These are phyloP conservation scores for Brachystomella parvula DNA, from an alignment of 1,140 invertebrate genomes.

Conservation along the genomic window DNA sequence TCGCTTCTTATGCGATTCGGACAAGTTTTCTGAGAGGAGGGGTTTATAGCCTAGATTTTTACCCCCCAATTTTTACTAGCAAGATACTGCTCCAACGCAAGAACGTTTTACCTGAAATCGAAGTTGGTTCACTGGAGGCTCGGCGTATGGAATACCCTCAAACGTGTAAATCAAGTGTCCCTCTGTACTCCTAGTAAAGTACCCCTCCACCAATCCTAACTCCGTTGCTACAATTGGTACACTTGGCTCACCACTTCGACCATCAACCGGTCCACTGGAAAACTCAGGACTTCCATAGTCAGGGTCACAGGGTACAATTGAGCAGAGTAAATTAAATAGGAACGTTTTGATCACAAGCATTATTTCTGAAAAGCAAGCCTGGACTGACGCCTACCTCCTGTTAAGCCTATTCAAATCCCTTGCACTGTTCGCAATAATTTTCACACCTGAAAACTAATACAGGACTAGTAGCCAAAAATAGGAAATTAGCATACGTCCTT, in stretches of 20 bases:
- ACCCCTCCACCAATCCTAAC: background rate
- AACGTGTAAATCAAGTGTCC: background rate
- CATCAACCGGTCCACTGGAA: background rate
- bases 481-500: no score
- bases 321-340: background rate
- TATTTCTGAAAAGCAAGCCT: background rate
- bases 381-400: no score
- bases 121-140: background rate
- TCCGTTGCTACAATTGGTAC: background rate
- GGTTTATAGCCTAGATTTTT: no score
- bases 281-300: background rate
- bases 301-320: background rate
- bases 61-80: no score
- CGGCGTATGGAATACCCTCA: conserved; percentile 7
- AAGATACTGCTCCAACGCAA: no score
- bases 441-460: no score
- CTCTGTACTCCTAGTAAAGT: background rate
- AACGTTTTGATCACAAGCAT: background rate
- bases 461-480: no score
- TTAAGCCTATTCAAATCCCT: no score
- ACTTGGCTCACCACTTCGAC: background rate
- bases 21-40: no score
- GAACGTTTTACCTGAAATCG: conserved; percentile 8
- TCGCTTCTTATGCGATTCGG: no score
- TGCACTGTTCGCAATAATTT: no score